Evolutionary conservation across 1,140 invertebrate species (phyloP), one percentile per base, ranked within the genome.

Genomic region (Melipona quadrifasciata): DNA sequence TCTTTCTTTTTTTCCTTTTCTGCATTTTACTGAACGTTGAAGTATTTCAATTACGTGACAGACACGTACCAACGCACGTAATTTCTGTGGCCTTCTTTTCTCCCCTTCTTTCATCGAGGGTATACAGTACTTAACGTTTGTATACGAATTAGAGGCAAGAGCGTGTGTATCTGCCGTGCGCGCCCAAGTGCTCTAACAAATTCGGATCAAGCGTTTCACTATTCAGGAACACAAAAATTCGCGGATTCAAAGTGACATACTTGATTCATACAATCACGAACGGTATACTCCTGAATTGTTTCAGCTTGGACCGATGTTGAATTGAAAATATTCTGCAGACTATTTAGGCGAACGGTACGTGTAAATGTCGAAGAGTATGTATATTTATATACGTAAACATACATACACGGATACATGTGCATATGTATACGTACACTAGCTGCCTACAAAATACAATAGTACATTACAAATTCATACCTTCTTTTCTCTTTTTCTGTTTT

Each of bases 381-480:
- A 74, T 87, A 90, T 83, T 86, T 87, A 82, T 86, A 90, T 84
- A 89, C 80, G 84, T 89, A 89, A 81, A 90, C 86, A 86, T 87
- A 86, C 84, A 84, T 90, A 86, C 83, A 85, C 82, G 82, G 68
- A 70, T 88, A 83, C 70, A 80, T 86, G 85, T 89, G 90, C 86
- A 86, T 91, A 90, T 91, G 85, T 87, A 87, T 89, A 90, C 82
- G 85, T 91, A 92, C 86, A 87, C 88, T 92, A 92, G 91, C 91
- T 91, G 91, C 86, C 92, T 92, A 92, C 87, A 90, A 92, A 93
- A 92, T 92, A 92, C 89, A 91, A 90, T 89, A 87, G 74, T 92
- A 91, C 91, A 88, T 91, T 90, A 92, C 87, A 92, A 92, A 92
- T 91, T 88, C 90, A 82, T 89, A 88, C 86, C 75, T 21, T 82